Evolutionary conservation across 1,140 invertebrate genomes (phyloP), one percentile per base, ranked within the genome.

Genomic region (Zophobas atratus): DNA sequence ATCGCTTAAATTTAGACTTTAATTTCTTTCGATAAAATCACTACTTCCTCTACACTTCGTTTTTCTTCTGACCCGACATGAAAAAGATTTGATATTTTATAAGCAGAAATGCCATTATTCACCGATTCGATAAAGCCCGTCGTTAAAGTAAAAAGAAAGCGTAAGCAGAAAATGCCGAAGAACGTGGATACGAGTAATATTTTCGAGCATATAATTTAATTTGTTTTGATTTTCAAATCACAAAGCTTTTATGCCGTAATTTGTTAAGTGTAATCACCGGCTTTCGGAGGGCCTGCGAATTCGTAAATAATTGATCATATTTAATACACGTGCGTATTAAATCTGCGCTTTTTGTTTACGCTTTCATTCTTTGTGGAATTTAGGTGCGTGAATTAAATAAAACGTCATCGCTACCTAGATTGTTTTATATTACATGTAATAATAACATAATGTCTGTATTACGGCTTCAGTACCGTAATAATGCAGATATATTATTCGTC

Each of bases 181-280:
- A 43, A 60, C 32, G 55, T 57, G 55, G 55, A 57, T 57, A 6
- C 56, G 56, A 60, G 36, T 60, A 35, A 36, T 36, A 36, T 60
- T 60, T 53, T 60, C 36, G 34, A 20, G 43, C 41, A 43, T 32
- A 67, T n/a, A 67, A 43, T 67, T 67, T 67, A 67, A 67, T 67
- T 67, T 48, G 60, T 67, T 67, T 39, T 60, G 60, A 67, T 67
- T 67, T 67, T 39, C 38, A 43, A 39, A 67, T 67, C 60, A 67
- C 60, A 43, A 33, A 48, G 39, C 60, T 67, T 55, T 55, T 33
- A 55, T 55, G 8, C 53, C 35, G 5, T 55, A 55, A 55, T 55
- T 55, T 55, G 53, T 55, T 55, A 55, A 55, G 35, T 55, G 35
- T 55, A 55, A 55, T 34, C 20, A 55, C 53, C 6, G 53, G 35